These are phyloP conservation scores for Tribolium castaneum DNA, from an alignment of 1,140 invertebrate genomes.

Conservation along the genomic window DNA sequence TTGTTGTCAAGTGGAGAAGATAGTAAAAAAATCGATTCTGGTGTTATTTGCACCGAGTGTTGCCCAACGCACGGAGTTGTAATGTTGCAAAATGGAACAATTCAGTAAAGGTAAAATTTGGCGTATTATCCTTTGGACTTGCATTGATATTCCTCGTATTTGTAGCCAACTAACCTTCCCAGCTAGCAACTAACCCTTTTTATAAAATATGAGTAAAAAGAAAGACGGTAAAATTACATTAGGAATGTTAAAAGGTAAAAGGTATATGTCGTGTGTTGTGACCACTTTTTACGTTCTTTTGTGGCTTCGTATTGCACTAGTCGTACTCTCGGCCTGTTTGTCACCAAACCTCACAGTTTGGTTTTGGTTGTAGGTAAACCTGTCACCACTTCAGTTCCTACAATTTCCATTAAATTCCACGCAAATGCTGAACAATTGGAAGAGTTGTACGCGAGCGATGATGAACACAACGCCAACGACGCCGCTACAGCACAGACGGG, in stretches of 20 bases:
- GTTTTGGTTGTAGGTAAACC: conserved; percentile 69
- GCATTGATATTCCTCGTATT: background rate
- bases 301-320: background rate
- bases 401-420: conserved; percentile 75
- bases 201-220: conserved; percentile 50
- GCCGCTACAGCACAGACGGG: conserved; percentile 10
- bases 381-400: conserved; percentile 71
- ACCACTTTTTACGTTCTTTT: conserved; percentile 32
- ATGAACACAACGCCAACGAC: conserved; percentile 65
- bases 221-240: conserved; percentile 61
- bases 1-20: conserved; percentile 4
- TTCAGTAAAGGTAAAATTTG: background rate
- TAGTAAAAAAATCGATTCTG: background rate
- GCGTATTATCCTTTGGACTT: background rate
- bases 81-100: conserved; percentile 8
- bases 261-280: conserved; percentile 53
- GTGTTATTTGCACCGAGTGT: background rate
- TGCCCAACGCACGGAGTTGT: background rate
- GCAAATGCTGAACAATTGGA: conserved; percentile 78
- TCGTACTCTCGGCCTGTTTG: background rate
- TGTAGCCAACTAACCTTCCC: background rate
- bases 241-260: conserved; percentile 64
- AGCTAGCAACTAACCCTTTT: background rate
- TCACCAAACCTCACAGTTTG: background rate
- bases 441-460: conserved; percentile 73